These are phyloP conservation scores for Melolontha melolontha DNA, from an alignment of 2,888 invertebrate genomes.

Conservation along the genomic window DNA sequence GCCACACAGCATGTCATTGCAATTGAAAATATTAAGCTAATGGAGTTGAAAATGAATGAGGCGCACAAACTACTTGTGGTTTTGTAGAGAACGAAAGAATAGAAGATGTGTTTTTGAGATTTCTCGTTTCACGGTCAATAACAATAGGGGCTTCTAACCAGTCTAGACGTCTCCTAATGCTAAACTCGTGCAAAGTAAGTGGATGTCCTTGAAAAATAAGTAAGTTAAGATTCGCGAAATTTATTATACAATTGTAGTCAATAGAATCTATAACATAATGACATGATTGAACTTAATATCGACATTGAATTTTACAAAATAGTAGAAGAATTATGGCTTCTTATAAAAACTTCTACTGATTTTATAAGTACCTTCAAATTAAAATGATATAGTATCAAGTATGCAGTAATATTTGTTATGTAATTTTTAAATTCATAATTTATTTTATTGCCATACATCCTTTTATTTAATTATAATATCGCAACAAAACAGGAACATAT, in stretches of 20 bases:
- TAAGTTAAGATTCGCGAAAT: conserved; percentile 9
- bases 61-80: conserved; percentile 10
- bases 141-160: conserved; percentile 31
- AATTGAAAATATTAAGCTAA: conserved; percentile 33
- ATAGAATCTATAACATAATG: too few species aligned
- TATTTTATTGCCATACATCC: too few species aligned
- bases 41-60: background rate
- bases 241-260: conserved; percentile 2
- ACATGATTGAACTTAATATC: too few species aligned
- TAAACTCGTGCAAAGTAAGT: conserved; percentile 27
- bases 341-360: too few species aligned
- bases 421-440: too few species aligned
- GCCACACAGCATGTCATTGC: conserved; percentile 21
- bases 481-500: too few species aligned
- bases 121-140: conserved; percentile 33
- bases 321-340: too few species aligned
- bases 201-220: conserved; percentile 26
- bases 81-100: conserved; percentile 13
- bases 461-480: too few species aligned
- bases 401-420: too few species aligned
- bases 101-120: conserved; percentile 20
- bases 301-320: too few species aligned
- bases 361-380: too few species aligned
- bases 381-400: too few species aligned
- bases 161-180: conserved; percentile 35